These are phyloP conservation scores for Amphiprion percula DNA, from an alignment of 2,113 vertebrate species.

Conservation along the genomic window DNA sequence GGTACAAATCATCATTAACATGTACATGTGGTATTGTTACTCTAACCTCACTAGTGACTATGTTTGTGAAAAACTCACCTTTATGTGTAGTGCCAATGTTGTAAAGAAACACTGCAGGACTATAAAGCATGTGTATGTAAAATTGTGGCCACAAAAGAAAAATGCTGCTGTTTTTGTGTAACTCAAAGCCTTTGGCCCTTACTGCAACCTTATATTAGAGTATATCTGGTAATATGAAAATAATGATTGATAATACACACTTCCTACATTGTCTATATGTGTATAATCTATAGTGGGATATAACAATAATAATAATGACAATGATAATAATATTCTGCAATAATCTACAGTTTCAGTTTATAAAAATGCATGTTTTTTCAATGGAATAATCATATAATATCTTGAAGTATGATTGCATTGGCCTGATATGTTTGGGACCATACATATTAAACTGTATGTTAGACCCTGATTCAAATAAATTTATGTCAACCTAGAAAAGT, in stretches of 20 bases:
- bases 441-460: background rate
- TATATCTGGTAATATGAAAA: background rate
- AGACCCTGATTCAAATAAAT: background rate
- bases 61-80: background rate
- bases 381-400: background rate
- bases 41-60: background rate
- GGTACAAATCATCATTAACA: conserved; percentile 77
- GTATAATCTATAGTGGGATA: too few relatives aligned
- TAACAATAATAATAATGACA: too few relatives aligned
- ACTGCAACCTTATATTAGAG: background rate
- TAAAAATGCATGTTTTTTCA: too few relatives aligned
- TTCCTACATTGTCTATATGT: too few relatives aligned
- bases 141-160: too few relatives aligned
- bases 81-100: background rate
- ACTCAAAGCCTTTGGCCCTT: too few relatives aligned
- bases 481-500: background rate
- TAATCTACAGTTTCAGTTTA: too few relatives aligned
- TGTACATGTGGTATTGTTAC: background rate
- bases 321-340: too few relatives aligned
- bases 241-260: too few relatives aligned
- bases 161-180: too few relatives aligned
- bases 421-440: too few relatives aligned
- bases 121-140: background rate
- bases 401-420: background rate
- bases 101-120: background rate